Evolutionary conservation across 2,113 vertebrate genomes (phyloP), one percentile per base, ranked within the genome.

Genomic region (Genyomyrus donnyi): DNA sequence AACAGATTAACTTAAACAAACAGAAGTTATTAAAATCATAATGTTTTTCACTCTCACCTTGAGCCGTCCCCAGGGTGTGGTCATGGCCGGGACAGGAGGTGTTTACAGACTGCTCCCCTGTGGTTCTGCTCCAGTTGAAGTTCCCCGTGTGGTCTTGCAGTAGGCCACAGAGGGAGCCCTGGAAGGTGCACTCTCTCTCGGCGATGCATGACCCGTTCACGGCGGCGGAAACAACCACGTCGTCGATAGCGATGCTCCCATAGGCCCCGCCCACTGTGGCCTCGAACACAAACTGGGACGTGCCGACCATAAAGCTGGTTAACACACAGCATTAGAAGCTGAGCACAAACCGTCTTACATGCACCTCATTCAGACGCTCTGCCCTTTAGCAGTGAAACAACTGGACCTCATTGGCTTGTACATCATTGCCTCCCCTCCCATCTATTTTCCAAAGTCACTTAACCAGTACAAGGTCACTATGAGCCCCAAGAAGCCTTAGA

Each of bases 111-210:
- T 92, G 91, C 21, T 35, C 5, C 5, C 95, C 95, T 0, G 86
- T 95, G 45, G 91, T 92, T 62, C 95, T 93, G 31, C 83, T 91
- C 95, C 95, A 96, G 91, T 27, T 89, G 87, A 93, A 95, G 84
- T 91, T 48, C 83, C 94, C 89, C 8, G 92, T 87, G 0, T 90
- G 83, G 9, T 93, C 91, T 1, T 91, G 89, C 90, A 89, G 90
- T 83, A 96, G 89, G n/a, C 95, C 95, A 19, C 96, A 96, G n/a
- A 95, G 91, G 50, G 95, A 96, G 13, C 92, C 93, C 90, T 96
- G 95, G 90, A 96, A 96, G 83, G 95, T 96, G 93, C 96, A 96
- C 91, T 96, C 96, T 48, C 93, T 93, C 91, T 96, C 96, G 48
- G 95, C 89, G 0, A 94, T 94, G 89, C 96, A 96, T 0, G 93